Percentiles rank a stretch among this genome's conserved stretches.
Conservation (phyloP, 1,140 invertebrate species). For the Drosophila subobscura region DNA sequence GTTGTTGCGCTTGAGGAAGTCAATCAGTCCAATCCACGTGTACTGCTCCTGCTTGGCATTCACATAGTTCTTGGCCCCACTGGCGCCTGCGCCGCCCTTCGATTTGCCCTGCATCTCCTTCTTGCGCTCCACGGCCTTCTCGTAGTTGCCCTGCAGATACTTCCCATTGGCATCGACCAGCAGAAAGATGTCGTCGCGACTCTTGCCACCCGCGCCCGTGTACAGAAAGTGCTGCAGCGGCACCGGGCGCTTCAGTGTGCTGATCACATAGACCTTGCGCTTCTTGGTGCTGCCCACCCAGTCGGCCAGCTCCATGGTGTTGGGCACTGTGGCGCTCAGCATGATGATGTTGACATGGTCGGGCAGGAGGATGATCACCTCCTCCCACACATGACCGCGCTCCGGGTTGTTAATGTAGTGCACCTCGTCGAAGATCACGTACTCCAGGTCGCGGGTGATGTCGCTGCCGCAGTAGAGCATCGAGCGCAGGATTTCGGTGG, state of each 20-base stretch:
- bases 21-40: slow-evolving; percentile 93
- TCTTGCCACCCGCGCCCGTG: slow-evolving; percentile 92
- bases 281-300: slow-evolving; percentile 98
- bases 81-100: slow-evolving; percentile 25
- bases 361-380: slow-evolving; percentile 97
- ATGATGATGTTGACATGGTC: slow-evolving; percentile 97
- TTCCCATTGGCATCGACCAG: slow-evolving; percentile 91
- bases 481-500: slow-evolving; percentile 98
- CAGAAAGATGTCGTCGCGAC: slow-evolving; percentile 91
- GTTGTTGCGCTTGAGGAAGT: slow-evolving; percentile 90
- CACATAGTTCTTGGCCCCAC: slow-evolving; percentile 48
- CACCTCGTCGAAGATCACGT: slow-evolving; percentile 99
- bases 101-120: slow-evolving; percentile 74
- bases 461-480: slow-evolving; percentile 99
- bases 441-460: slow-evolving; percentile 97
- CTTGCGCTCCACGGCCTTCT: slow-evolving; percentile 89
- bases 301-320: slow-evolving; percentile 97
- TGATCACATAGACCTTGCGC: slow-evolving; percentile 97
- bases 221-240: slow-evolving; percentile 98
- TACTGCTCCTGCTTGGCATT: slow-evolving; percentile 90
- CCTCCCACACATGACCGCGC: slow-evolving; percentile 99
- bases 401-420: slow-evolving; percentile 99
- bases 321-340: slow-evolving; percentile 99
- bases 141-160: slow-evolving; percentile 89
- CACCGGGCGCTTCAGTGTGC: slow-evolving; percentile 96